Conservation (phyloP, 2,113 vertebrate species). For the Laticauda laticaudata region DNA sequence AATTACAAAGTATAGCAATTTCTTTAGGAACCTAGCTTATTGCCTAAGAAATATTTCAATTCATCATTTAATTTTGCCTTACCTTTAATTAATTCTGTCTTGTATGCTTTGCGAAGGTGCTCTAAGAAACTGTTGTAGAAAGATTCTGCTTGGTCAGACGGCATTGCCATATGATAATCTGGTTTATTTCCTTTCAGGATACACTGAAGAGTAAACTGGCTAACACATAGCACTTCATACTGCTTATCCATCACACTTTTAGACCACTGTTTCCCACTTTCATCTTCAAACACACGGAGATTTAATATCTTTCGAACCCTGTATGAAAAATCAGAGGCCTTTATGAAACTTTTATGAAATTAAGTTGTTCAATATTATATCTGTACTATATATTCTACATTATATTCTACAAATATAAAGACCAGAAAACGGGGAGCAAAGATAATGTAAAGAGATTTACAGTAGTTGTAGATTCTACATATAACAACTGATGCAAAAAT, state of each 20-base stretch:
- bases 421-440: conserved; percentile 6
- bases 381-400: not conserved
- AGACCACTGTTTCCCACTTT: conserved; percentile 88
- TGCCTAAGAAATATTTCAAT: not conserved
- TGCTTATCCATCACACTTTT: conserved; percentile 91
- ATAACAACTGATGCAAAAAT: not conserved
- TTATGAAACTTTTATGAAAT: not conserved
- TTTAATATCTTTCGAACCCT: conserved; percentile 96
- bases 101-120: conserved; percentile 84
- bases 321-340: conserved; percentile 25
- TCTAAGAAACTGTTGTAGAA: conserved; percentile 91
- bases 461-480: not conserved
- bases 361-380: conserved; percentile 8
- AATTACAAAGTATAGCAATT: not conserved
- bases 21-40: not conserved
- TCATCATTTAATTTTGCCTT: conserved; percentile 16
- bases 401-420: not conserved
- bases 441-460: not conserved
- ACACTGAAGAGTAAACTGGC: conserved; percentile 96
- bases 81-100: conserved; percentile 91
- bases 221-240: conserved; percentile 90
- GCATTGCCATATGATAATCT: conserved; percentile 93
- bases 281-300: conserved; percentile 91
- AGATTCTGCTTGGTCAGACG: conserved; percentile 83
- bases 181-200: conserved; percentile 96